These are phyloP conservation scores for Otolemur crassicaudatus DNA, from an alignment of 2,797 vertebrate genomes.

Conservation along the genomic window DNA sequence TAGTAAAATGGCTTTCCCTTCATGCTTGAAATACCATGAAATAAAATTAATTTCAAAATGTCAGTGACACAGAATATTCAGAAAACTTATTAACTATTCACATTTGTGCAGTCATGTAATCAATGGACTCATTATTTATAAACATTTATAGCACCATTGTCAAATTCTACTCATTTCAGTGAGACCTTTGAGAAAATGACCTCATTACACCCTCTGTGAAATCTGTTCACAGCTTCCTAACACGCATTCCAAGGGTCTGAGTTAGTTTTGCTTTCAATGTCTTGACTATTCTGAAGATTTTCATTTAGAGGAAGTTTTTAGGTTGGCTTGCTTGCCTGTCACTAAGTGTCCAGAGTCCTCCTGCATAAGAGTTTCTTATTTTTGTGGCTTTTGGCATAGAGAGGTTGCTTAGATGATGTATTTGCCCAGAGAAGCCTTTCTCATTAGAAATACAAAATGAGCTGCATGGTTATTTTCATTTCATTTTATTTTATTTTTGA, in stretches of 20 bases:
- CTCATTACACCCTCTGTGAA: background rate
- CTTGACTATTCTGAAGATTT: background rate
- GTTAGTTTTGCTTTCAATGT: background rate
- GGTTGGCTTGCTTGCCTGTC: background rate
- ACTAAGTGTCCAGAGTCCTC: background rate
- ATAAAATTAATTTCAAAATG: slow-evolving; percentile 69
- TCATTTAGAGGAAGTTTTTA: background rate
- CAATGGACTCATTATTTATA: background rate
- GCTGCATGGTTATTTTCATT: background rate
- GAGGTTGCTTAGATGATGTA: background rate
- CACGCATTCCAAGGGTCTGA: background rate
- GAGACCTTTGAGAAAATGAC: slow-evolving; percentile 24
- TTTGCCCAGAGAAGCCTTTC: background rate
- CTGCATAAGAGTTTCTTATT: background rate
- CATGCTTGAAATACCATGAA: slow-evolving; percentile 51
- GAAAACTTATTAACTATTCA: slow-evolving; percentile 22
- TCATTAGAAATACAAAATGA: background rate
- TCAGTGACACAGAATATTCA: slow-evolving; percentile 33
- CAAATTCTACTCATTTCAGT: slow-evolving; percentile 41
- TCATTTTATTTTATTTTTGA: too few species aligned
- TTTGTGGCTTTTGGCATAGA: background rate
- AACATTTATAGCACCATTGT: background rate
- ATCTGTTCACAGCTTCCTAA: background rate
- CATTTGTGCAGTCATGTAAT: background rate
- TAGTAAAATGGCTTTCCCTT: slow-evolving; percentile 55